A percentile compares a stretch with the other conserved stretches of the same genome.
Evolutionary conservation across 2,888 invertebrate species (phyloP).

Genomic region (Rhabditoides inermis): DNA sequence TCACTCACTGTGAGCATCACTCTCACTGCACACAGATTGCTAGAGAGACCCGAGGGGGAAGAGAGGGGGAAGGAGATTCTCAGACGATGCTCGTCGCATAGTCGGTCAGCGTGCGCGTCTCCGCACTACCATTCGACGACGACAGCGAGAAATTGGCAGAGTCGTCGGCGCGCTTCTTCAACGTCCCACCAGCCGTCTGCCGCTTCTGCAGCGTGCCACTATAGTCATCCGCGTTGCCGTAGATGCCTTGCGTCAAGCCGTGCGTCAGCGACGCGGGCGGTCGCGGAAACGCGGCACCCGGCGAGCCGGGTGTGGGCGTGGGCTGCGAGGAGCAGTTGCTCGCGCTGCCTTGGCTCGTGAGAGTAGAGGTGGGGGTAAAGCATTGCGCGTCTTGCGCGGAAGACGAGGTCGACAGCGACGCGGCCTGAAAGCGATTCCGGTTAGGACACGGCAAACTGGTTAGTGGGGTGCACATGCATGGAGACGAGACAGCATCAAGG

Average conservation of each 20-base stretch:
- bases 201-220: constrained; percentile 24
- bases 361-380: constrained; percentile 38
- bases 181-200: neutral
- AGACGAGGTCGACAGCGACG: constrained; percentile 21
- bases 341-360: constrained; percentile 32
- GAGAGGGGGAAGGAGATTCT: neutral
- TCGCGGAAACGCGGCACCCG: constrained; percentile 13
- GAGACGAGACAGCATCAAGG: too few species aligned
- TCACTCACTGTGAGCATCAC: too few species aligned
- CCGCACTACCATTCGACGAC: constrained; percentile 9
- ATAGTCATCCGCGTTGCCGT: constrained; percentile 18
- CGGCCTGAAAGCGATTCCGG: constrained; percentile 2
- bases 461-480: too few species aligned
- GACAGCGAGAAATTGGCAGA: constrained; percentile 21
- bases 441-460: too few species aligned
- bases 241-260: constrained; percentile 8
- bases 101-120: constrained; percentile 16
- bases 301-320: constrained; percentile 36
- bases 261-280: neutral
- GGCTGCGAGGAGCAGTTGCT: constrained; percentile 16
- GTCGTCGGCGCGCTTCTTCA: constrained; percentile 18
- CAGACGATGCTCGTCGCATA: constrained; percentile 35
- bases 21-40: too few species aligned
- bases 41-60: too few species aligned
- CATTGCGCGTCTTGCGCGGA: constrained; percentile 35